phyloP scores from a whole-genome alignment of 1,140 invertebrate genomes.

The Orchesella cincta region DNA sequence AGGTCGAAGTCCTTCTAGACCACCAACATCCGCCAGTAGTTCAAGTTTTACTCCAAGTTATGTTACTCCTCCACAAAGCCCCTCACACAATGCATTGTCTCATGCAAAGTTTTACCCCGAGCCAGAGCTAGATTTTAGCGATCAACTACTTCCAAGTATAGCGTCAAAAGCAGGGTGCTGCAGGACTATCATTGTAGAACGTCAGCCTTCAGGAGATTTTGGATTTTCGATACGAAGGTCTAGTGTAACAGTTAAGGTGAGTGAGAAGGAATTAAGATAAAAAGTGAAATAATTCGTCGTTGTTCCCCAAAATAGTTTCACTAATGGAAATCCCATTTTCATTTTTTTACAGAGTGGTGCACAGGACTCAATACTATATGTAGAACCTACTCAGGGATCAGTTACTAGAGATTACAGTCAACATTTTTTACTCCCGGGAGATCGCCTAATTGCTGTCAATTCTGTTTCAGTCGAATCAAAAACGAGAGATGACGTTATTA shows the following conservation, averaged over 20 bases:
- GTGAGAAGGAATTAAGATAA: conserved; percentile 20
- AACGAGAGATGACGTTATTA: conserved; percentile 87
- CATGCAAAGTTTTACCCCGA: conserved; percentile 43
- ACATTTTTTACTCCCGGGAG: conserved; percentile 75
- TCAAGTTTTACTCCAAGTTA: conserved; percentile 48
- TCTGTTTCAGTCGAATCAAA: conserved; percentile 79
- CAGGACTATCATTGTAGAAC: conserved; percentile 47
- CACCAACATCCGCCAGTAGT: conserved; percentile 47
- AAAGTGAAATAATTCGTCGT: no score
- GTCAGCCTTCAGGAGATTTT: conserved; percentile 87
- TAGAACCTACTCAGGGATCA: conserved; percentile 80
- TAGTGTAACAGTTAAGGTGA: conserved; percentile 61
- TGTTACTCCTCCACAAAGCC: conserved; percentile 44
- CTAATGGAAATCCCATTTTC: neutral
- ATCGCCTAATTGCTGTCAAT: conserved; percentile 89
- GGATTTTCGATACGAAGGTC: conserved; percentile 90
- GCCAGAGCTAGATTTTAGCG: conserved; percentile 43
- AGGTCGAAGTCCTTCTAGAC: conserved; percentile 35
- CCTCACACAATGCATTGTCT: conserved; percentile 38
- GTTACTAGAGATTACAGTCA: conserved; percentile 68
- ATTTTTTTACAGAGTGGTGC: conserved; percentile 52
- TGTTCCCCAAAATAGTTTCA: no score
- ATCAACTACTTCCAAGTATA: conserved; percentile 32
- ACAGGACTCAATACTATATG: conserved; percentile 80
- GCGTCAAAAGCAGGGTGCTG: conserved; percentile 13